Evolutionary conservation across 1,140 invertebrate genomes (phyloP).

Genomic region (Copidosoma floridanum): DNA sequence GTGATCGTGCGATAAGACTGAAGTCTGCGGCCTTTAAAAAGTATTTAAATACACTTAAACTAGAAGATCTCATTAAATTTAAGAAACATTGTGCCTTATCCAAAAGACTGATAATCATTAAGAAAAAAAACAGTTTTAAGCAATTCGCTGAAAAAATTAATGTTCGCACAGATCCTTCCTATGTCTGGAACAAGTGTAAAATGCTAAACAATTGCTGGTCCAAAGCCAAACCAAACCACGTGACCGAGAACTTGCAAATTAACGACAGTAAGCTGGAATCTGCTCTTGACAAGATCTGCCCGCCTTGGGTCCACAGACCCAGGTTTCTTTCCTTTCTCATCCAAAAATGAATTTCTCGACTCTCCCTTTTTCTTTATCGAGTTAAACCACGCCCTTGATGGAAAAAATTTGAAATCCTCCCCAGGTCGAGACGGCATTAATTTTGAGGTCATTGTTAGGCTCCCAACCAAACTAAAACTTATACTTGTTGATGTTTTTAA

Average conservation of each 20-base stretch:
- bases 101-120: conserved; percentile 23
- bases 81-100: conserved; percentile 12
- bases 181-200: conserved; percentile 3
- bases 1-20: neutral
- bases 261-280: neutral
- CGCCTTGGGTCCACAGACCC: neutral
- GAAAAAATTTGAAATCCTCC: neutral
- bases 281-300: neutral
- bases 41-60: conserved; percentile 16
- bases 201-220: conserved; percentile 1
- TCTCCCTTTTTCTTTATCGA: neutral
- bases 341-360: neutral
- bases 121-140: conserved; percentile 13
- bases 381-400: neutral
- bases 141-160: neutral
- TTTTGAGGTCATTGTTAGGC: neutral
- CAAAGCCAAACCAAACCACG: neutral
- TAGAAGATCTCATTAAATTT: conserved; percentile 15
- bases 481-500: neutral
- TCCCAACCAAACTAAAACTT: neutral
- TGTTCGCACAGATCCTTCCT: neutral
- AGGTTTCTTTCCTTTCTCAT: neutral
- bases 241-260: neutral
- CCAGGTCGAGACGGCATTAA: neutral
- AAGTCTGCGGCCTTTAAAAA: conserved; percentile 22